These are phyloP conservation scores for Oryzias celebensis DNA, from an alignment of 2,113 vertebrate species.

Conservation along the genomic window DNA sequence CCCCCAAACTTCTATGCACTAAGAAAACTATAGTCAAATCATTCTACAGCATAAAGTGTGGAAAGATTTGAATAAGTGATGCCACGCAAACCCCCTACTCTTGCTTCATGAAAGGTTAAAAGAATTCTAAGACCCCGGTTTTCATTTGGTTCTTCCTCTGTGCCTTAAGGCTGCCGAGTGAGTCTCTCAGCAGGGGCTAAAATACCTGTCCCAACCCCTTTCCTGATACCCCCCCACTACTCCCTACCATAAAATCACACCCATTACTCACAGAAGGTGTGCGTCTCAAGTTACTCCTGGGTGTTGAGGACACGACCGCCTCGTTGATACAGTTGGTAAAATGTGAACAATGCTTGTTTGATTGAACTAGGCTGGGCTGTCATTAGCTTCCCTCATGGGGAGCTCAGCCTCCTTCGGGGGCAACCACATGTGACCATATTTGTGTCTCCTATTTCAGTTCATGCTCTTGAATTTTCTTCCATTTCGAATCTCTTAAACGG, in stretches of 20 bases:
- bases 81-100: too few relatives aligned
- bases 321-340: conserved; percentile 26
- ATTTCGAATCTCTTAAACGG: too few relatives aligned
- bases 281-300: conserved; percentile 52
- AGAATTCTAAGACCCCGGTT: neutral
- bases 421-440: conserved; percentile 41
- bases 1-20: too few relatives aligned
- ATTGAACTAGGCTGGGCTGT: conserved; percentile 31
- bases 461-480: neutral
- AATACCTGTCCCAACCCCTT: conserved; percentile 40
- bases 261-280: conserved; percentile 24
- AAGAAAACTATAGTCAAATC: too few relatives aligned
- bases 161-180: conserved; percentile 47
- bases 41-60: too few relatives aligned
- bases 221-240: conserved; percentile 26
- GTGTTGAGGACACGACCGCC: conserved; percentile 20
- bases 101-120: too few relatives aligned
- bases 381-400: conserved; percentile 42
- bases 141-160: neutral
- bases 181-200: conserved; percentile 60
- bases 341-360: conserved; percentile 42
- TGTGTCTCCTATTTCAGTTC: conserved; percentile 1
- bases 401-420: conserved; percentile 30
- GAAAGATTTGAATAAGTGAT: too few relatives aligned
- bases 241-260: conserved; percentile 56